Conservation (phyloP, 2,888 invertebrate genomes). For the Bombylius major region DNA sequence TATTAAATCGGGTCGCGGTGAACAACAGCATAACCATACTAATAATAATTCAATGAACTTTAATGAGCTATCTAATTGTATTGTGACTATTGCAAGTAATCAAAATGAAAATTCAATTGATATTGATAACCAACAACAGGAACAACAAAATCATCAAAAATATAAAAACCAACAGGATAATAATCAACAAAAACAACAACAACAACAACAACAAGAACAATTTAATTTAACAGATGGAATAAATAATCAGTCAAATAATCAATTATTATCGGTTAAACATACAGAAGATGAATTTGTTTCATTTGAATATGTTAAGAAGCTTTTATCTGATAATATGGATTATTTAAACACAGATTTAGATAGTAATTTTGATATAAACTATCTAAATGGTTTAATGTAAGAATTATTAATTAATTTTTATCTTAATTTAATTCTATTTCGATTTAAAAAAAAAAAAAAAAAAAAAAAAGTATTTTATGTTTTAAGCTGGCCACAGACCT, state of each 20-base stretch:
- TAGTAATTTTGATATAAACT: conserved; percentile 32
- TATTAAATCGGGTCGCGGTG: neutral
- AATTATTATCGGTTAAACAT: conserved; percentile 9
- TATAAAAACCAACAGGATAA: neutral
- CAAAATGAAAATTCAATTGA: conserved; percentile 23
- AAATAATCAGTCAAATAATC: conserved; percentile 2
- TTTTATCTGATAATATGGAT: conserved; percentile 31
- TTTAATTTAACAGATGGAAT: neutral
- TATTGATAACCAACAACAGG: conserved; percentile 9
- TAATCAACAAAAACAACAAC: conserved; percentile 2
- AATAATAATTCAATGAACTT: conserved; percentile 37
- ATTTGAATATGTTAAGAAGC: conserved; percentile 36
- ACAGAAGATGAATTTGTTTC: conserved; percentile 30
- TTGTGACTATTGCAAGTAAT: conserved; percentile 34
- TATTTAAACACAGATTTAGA: conserved; percentile 20
- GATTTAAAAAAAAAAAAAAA: no score
- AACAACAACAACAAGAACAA: conserved; percentile 3
- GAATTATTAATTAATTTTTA: no score
- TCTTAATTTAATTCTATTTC: no score
- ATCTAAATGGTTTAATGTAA: conserved; percentile 29
- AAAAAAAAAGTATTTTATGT: no score
- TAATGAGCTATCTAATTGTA: conserved; percentile 39
- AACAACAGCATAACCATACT: neutral
- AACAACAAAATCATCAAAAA: neutral
- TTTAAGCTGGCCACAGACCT: no score